These are phyloP conservation scores for Chamaetylas fuelleborni DNA, from an alignment of 2,113 vertebrate genomes.

Conservation along the genomic window DNA sequence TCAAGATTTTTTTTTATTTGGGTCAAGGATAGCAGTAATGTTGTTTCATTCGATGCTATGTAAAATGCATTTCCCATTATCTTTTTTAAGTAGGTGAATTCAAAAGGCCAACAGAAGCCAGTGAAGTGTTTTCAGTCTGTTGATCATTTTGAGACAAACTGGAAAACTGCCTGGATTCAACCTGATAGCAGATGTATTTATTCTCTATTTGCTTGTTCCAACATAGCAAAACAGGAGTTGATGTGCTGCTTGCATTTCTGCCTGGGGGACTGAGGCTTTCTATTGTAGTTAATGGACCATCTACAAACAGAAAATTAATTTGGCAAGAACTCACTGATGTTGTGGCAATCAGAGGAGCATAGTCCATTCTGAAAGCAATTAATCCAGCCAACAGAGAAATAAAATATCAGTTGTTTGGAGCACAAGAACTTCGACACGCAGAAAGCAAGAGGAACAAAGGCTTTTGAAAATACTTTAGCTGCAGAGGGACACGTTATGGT, in stretches of 20 bases:
- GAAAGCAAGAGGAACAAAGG: not conserved
- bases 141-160: constrained; percentile 7
- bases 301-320: constrained; percentile 70
- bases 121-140: not conserved
- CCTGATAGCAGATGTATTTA: constrained; percentile 27
- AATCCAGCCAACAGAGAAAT: constrained; percentile 48
- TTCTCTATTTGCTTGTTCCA: constrained; percentile 37
- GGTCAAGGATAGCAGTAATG: not conserved
- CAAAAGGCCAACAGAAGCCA: not conserved
- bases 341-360: constrained; percentile 42
- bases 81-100: not conserved
- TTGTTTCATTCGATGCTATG: not conserved
- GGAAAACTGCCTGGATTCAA: constrained; percentile 23
- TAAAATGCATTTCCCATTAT: not conserved
- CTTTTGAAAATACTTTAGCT: not conserved
- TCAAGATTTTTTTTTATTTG: not conserved
- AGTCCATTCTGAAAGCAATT: constrained; percentile 43
- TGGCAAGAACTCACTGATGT: constrained; percentile 41
- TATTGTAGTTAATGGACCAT: constrained; percentile 52
- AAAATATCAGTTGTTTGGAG: not conserved
- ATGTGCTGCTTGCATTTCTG: constrained; percentile 17
- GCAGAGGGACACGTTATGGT: accelerated
- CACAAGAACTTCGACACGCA: not conserved
- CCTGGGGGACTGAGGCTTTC: constrained; percentile 35
- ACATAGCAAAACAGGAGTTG: not conserved